These are phyloP conservation scores for Hydractinia symbiolongicarpus DNA, from an alignment of 30 jellyfish, hydroid and myxozoan species.

Conservation along the genomic window DNA sequence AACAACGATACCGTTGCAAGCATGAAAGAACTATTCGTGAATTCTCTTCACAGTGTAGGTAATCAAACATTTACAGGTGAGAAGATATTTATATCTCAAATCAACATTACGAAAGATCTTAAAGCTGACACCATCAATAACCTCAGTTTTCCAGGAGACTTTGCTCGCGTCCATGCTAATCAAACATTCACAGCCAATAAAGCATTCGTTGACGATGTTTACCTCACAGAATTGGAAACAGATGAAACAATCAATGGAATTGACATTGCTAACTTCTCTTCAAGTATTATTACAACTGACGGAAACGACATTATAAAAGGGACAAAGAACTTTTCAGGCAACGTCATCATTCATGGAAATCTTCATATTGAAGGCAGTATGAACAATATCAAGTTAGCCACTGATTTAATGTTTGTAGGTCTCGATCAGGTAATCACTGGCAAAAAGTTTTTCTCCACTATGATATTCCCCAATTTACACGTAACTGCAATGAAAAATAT, in stretches of 20 bases:
- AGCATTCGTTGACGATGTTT: conserved; percentile 22
- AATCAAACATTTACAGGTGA: conserved; percentile 44
- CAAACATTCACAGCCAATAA: conserved; percentile 21
- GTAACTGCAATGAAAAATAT: conserved; percentile 2
- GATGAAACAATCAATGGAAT: conserved; percentile 22
- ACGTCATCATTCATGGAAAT: conserved; percentile 24
- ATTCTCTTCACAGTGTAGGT: conserved; percentile 33
- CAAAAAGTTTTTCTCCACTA: conserved; percentile 6
- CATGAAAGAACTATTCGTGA: conserved; percentile 16
- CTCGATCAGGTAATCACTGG: conserved; percentile 55
- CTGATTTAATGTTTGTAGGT: conserved; percentile 27
- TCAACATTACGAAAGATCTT: conserved; percentile 4
- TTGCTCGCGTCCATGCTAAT: conserved; percentile 19
- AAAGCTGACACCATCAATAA: conserved; percentile 32
- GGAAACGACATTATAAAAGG: conserved; percentile 39
- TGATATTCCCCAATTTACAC: background rate
- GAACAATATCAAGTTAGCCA: conserved; percentile 34
- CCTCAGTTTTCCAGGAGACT: conserved; percentile 24
- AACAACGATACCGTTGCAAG: conserved; percentile 13
- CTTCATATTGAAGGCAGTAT: conserved; percentile 18
- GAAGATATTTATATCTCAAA: background rate
- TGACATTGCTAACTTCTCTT: conserved; percentile 16
- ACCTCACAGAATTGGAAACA: background rate
- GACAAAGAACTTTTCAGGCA: conserved; percentile 26
- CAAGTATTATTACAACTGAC: conserved; percentile 16